Evolutionary conservation across 2,797 vertebrate species (phyloP), one percentile per base, ranked within the genome.

Genomic region (Coluber constrictor): DNA sequence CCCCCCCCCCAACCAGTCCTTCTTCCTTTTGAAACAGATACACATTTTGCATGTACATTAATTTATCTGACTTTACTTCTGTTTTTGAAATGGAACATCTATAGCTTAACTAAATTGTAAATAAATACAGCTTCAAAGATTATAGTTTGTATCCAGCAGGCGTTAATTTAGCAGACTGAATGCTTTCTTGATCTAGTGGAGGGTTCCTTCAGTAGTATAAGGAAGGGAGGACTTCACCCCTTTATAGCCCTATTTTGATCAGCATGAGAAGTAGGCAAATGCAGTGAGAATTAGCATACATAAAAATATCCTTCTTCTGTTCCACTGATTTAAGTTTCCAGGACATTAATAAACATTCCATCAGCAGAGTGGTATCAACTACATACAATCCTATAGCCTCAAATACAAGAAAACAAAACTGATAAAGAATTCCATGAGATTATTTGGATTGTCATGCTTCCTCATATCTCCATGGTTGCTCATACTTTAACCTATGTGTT

Each of bases 81-180:
- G 54, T 37, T 92, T 96, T 93, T 0, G 90, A 95, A 97, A 95
- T 54, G 94, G 93, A 96, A 95, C 93, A 96, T 95, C 94, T 94
- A 95, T 93, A 95, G 95, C 95, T 96, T 32, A 96, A 96, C 94
- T 94, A 92, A 93, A 96, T 95, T 96, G 93, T 96, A 97, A 97
- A 96, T 96, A 96, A 95, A 96, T 95, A 94, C 95, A 96, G 95
- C 96, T 97, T 94, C 96, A 94, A 97, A 96, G 94, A 95, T 95
- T 96, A 96, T 13, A 11, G 25, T n/a, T 18, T 91, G 9, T 61
- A 51, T n/a, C 27, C 57, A 18, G 11, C 20, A 60, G 16, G 15
- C 86, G 57, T 61, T 83, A 83, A 91, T 12, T 61, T 29, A 27
- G 16, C 37, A 60, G 37, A 32, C 29, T 29, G 9, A 86, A 51